phyloP scores from a whole-genome alignment of 2,797 vertebrate species.

The Dendrocincla fuliginosa region DNA sequence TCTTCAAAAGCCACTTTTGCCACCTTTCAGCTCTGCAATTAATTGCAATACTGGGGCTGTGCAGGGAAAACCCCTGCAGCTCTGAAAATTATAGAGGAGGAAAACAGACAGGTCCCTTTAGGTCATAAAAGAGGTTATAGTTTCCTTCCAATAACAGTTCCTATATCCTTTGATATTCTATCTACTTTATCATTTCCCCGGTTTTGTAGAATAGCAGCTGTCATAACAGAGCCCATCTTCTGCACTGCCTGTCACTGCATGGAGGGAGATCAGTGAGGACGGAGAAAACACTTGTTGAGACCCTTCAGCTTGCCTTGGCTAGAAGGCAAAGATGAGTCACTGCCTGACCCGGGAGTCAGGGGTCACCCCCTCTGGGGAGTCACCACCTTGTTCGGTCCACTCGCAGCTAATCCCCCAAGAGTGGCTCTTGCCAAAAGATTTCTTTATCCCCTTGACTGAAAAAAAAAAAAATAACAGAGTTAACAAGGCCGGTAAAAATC shows the following conservation, averaged over 20 bases:
- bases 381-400: conserved; percentile 46
- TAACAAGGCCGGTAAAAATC: conserved; percentile 73
- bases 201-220: conserved; percentile 56
- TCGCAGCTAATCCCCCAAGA: conserved; percentile 67
- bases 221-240: conserved; percentile 56
- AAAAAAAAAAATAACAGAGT: conserved; percentile 61
- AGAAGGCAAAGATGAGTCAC: conserved; percentile 59
- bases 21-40: not conserved
- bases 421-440: conserved; percentile 65
- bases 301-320: conserved; percentile 59
- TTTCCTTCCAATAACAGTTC: conserved; percentile 59
- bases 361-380: conserved; percentile 60
- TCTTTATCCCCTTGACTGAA: conserved; percentile 62
- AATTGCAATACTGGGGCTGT: not conserved
- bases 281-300: conserved; percentile 52
- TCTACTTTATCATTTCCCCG: conserved; percentile 38
- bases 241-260: not conserved
- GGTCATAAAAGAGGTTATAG: not conserved
- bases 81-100: not conserved
- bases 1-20: not conserved
- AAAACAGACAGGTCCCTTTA: not conserved
- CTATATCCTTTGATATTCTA: conserved; percentile 62
- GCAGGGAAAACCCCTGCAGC: not conserved
- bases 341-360: conserved; percentile 39
- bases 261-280: not conserved